Conservation (phyloP, 2,888 invertebrate species). For the Orgyia antiqua region DNA sequence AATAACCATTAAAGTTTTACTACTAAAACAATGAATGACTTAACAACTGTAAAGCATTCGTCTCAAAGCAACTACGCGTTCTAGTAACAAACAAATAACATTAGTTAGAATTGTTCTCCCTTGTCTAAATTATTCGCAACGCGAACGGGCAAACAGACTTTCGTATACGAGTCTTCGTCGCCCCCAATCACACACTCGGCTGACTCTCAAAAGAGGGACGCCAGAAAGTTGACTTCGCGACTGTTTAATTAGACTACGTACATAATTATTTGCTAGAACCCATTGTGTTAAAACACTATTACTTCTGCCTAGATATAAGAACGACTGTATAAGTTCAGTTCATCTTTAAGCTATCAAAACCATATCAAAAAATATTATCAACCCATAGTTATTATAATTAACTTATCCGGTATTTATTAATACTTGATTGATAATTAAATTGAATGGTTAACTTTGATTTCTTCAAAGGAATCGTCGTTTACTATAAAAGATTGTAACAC, state of each 20-base stretch:
- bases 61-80: slow-evolving; percentile 3
- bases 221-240: slow-evolving; percentile 42
- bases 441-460: too few relatives aligned
- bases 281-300: slow-evolving; percentile 10
- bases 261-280: slow-evolving; percentile 41
- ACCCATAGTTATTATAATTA: too few relatives aligned
- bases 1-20: too few relatives aligned
- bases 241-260: slow-evolving; percentile 54
- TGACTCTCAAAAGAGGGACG: slow-evolving; percentile 48
- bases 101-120: slow-evolving; percentile 18
- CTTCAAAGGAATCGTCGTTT: too few relatives aligned
- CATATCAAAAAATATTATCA: too few relatives aligned
- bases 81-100: slow-evolving; percentile 18
- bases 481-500: too few relatives aligned
- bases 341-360: too few relatives aligned
- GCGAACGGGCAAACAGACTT: slow-evolving; percentile 32
- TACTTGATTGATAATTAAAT: too few relatives aligned
- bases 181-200: slow-evolving; percentile 61
- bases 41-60: too few relatives aligned
- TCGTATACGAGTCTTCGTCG: slow-evolving; percentile 34
- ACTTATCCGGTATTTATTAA: too few relatives aligned
- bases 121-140: slow-evolving; percentile 19
- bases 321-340: background rate
- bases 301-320: background rate
- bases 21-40: too few relatives aligned